phyloP scores from a whole-genome alignment of 2,113 vertebrate genomes.

The Bufo bufo region DNA sequence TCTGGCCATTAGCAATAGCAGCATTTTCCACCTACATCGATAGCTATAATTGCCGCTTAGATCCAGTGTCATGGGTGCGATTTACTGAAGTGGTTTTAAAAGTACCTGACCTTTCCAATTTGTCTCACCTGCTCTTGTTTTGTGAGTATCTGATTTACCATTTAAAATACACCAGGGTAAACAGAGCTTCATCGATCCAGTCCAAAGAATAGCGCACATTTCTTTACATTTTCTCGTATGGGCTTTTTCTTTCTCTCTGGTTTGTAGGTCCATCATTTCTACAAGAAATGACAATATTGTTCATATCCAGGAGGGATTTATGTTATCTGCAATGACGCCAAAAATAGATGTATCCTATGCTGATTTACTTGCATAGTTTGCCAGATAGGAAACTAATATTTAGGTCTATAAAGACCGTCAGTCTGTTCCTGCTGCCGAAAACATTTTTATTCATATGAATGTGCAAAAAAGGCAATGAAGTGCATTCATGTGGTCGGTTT shows the following conservation, averaged over 20 bases:
- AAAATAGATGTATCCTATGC: constrained; percentile 37
- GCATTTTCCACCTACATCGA: constrained; percentile 30
- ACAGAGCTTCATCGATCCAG: constrained; percentile 40
- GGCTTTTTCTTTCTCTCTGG: constrained; percentile 16
- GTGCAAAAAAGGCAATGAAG: constrained; percentile 34
- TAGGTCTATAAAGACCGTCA: constrained; percentile 15
- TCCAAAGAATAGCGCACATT: constrained; percentile 6
- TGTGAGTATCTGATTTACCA: constrained; percentile 46
- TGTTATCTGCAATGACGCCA: constrained; percentile 42
- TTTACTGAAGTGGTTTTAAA: constrained; percentile 35
- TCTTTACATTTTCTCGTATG: constrained; percentile 8
- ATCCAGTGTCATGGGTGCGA: constrained; percentile 13
- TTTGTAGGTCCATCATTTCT: constrained; percentile 21
- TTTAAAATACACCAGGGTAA: constrained; percentile 48
- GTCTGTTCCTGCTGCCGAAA: not conserved
- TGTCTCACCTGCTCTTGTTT: constrained; percentile 34
- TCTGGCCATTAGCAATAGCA: constrained; percentile 22
- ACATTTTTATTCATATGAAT: constrained; percentile 45
- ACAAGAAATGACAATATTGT: constrained; percentile 48
- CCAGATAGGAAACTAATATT: constrained; percentile 19
- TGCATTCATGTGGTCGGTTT: constrained; percentile 38
- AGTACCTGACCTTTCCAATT: constrained; percentile 46
- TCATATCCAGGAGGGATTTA: constrained; percentile 39
- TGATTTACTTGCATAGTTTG: constrained; percentile 40
- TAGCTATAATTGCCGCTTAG: constrained; percentile 50